Percentiles rank a stretch among this genome's conserved stretches.
These are phyloP conservation scores for Pocillopora meandrina DNA, from an alignment of 92 coral and sea anemone species.

Conservation along the genomic window DNA sequence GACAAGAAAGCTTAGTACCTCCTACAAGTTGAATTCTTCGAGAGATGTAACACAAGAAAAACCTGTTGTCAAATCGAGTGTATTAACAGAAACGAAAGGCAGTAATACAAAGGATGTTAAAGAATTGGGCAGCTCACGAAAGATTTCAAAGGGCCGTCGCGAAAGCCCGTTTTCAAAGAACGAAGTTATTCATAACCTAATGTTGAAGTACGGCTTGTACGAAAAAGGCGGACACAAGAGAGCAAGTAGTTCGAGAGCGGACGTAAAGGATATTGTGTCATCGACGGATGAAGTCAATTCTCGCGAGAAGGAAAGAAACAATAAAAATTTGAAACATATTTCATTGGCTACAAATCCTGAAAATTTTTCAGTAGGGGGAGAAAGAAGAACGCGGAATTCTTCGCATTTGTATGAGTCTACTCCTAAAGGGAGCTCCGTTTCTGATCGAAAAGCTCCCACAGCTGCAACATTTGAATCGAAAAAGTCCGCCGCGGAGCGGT, in stretches of 20 bases:
- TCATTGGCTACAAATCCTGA: background rate
- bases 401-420: background rate
- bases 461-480: background rate
- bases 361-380: background rate
- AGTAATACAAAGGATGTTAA: conserved; percentile 5
- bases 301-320: background rate
- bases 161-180: conserved; percentile 70
- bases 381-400: conserved; percentile 9
- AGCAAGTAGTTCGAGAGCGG: background rate
- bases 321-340: background rate
- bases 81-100: background rate
- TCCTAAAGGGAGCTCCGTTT: background rate
- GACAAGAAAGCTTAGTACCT: background rate
- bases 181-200: conserved; percentile 87
- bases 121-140: conserved; percentile 9
- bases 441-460: background rate
- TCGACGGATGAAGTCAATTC: background rate
- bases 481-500: conserved; percentile 29
- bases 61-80: background rate
- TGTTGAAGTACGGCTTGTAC: conserved; percentile 92
- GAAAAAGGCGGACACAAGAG: conserved; percentile 35
- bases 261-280: background rate
- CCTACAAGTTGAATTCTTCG: conserved; percentile 2
- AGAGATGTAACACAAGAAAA: background rate
- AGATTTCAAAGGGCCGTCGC: conserved; percentile 5